phyloP scores from a whole-genome alignment of 2,797 vertebrate species.

The Champsocephalus gunnari region DNA sequence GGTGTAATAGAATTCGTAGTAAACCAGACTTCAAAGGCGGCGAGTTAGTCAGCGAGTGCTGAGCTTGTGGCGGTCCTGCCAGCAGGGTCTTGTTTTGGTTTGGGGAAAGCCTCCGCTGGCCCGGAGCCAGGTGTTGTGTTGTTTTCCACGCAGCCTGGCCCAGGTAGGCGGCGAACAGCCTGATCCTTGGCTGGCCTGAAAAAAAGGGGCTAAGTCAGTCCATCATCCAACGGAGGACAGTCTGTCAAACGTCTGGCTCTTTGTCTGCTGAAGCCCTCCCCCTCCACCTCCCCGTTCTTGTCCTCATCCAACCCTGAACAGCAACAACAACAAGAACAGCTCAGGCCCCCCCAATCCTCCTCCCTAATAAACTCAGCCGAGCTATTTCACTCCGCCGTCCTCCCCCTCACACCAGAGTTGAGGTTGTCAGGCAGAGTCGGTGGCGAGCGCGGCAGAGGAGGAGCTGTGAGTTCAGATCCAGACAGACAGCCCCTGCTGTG shows the following conservation, averaged over 20 bases:
- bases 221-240: constrained; percentile 65
- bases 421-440: constrained; percentile 72
- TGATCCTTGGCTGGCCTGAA: constrained; percentile 54
- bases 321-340: constrained; percentile 61
- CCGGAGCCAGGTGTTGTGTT: constrained; percentile 62
- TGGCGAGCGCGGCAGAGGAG: constrained; percentile 58
- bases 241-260: constrained; percentile 71
- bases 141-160: constrained; percentile 64
- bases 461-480: constrained; percentile 70
- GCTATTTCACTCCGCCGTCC: constrained; percentile 53
- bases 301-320: constrained; percentile 71
- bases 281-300: constrained; percentile 45
- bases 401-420: constrained; percentile 59
- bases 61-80: constrained; percentile 53
- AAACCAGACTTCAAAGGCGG: constrained; percentile 70
- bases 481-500: constrained; percentile 75
- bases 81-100: constrained; percentile 67
- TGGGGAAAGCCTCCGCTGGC: constrained; percentile 67
- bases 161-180: constrained; percentile 70
- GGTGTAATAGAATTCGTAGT: constrained; percentile 54
- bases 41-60: constrained; percentile 42
- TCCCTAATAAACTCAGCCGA: constrained; percentile 38
- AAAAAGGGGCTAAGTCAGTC: constrained; percentile 60
- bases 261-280: constrained; percentile 56
- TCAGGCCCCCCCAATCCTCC: constrained; percentile 43